These are phyloP conservation scores for Bathynomus jamesi DNA, from an alignment of 1,140 invertebrate genomes.

Conservation along the genomic window DNA sequence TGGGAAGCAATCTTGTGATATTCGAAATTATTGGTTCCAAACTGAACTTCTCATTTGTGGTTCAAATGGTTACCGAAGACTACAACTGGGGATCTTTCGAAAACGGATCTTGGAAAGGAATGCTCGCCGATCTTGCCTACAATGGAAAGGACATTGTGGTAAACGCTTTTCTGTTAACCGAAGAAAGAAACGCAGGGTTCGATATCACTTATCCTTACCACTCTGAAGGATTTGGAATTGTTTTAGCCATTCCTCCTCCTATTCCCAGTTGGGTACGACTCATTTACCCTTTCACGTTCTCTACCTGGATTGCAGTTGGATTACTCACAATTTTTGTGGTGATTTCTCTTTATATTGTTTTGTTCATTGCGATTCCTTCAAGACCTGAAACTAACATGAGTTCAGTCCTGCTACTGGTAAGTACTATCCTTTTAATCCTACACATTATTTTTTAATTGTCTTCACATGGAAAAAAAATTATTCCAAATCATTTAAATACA, in stretches of 20 bases:
- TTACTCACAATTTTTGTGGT: too few species aligned
- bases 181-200: slow-evolving; percentile 16
- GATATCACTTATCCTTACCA: slow-evolving; percentile 23
- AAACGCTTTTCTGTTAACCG: slow-evolving; percentile 18
- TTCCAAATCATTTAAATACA: too few species aligned
- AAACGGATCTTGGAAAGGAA: slow-evolving; percentile 22
- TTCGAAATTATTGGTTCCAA: slow-evolving; percentile 14
- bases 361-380: too few species aligned
- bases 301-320: too few species aligned
- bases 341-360: too few species aligned
- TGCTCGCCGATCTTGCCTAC: slow-evolving; percentile 28
- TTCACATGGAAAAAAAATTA: too few species aligned
- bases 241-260: slow-evolving; percentile 7
- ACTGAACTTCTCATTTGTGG: slow-evolving; percentile 19
- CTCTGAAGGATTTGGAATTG: slow-evolving; percentile 24
- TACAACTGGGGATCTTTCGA: slow-evolving; percentile 19
- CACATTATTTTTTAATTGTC: too few species aligned
- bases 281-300: slow-evolving; percentile 20
- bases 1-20: slow-evolving; percentile 14
- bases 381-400: too few species aligned
- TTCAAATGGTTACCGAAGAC: slow-evolving; percentile 13
- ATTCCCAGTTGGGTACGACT: slow-evolving; percentile 15
- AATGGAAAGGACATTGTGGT: slow-evolving; percentile 15
- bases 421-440: too few species aligned
- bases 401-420: too few species aligned